Conservation (phyloP, 2,113 vertebrate genomes). For the Melanocharis versteri region DNA sequence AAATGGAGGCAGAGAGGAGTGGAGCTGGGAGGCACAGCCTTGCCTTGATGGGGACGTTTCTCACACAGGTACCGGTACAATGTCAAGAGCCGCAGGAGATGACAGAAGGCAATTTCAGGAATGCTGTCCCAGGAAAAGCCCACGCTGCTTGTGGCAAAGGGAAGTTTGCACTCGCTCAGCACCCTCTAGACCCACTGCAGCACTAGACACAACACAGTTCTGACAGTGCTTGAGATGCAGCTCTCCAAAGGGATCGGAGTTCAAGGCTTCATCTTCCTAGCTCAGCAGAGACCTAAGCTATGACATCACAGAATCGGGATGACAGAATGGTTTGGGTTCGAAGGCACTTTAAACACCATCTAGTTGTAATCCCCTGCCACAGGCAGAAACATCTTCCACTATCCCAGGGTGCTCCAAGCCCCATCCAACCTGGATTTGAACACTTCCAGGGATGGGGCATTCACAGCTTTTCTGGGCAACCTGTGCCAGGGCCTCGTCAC, state of each 20-base stretch:
- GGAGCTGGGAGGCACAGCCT: conserved; percentile 56
- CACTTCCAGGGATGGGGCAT: background rate
- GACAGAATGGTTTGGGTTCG: no score
- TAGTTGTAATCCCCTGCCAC: background rate
- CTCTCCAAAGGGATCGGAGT: conserved; percentile 17
- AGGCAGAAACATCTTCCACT: background rate
- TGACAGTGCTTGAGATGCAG: background rate
- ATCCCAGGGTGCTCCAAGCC: background rate
- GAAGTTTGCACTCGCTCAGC: background rate
- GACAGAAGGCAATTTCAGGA: conserved; percentile 62
- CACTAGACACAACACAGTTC: background rate
- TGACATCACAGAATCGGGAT: background rate
- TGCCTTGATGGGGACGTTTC: conserved; percentile 8
- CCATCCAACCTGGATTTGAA: background rate
- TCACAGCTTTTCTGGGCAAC: background rate
- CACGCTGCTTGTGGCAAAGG: background rate
- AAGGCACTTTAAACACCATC: background rate
- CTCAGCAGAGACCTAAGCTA: background rate
- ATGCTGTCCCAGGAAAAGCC: conserved; percentile 46
- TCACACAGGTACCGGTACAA: conserved; percentile 66
- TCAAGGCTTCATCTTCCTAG: background rate
- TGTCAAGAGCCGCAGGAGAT: conserved; percentile 57
- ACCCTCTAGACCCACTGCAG: conserved; percentile 37
- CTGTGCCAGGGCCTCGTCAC: background rate
- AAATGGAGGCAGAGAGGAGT: conserved; percentile 64